These are phyloP conservation scores for Phylloscopus whistleri DNA, from an alignment of 2,113 vertebrate species.

Conservation along the genomic window DNA sequence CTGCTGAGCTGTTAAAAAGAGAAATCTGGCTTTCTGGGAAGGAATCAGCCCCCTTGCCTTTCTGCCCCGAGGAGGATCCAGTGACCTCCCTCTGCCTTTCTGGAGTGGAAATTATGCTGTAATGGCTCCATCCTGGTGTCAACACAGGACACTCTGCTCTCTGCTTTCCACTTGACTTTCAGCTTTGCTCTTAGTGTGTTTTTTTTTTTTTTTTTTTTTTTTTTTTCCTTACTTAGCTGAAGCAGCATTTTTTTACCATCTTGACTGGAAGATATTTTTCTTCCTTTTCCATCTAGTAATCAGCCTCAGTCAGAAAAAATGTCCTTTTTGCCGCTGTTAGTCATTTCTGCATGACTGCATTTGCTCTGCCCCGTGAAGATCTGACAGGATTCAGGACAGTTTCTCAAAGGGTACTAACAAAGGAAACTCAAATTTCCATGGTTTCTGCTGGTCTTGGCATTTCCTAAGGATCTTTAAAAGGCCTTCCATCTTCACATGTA, in stretches of 20 bases:
- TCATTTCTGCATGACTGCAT: neutral
- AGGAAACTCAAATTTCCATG: neutral
- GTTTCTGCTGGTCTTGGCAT: neutral
- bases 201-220: neutral
- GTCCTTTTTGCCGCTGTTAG: neutral
- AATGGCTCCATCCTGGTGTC: neutral
- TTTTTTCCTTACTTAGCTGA: neutral
- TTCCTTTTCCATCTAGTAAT: neutral
- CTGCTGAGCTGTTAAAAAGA: neutral
- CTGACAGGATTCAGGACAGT: neutral
- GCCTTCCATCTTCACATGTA: neutral
- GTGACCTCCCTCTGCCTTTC: neutral
- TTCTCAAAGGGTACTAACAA: neutral
- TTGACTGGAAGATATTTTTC: neutral
- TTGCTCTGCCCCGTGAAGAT: neutral
- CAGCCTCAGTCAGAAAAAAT: neutral
- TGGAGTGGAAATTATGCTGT: neutral
- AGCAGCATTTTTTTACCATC: neutral
- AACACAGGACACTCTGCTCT: neutral
- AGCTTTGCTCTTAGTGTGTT: neutral
- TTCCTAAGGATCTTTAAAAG: neutral
- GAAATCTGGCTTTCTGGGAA: neutral
- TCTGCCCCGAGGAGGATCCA: neutral
- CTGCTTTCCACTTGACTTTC: neutral
- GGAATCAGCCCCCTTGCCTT: neutral